Conservation (phyloP, 2,113 vertebrate species). For the Drymodes brunneopygia region DNA sequence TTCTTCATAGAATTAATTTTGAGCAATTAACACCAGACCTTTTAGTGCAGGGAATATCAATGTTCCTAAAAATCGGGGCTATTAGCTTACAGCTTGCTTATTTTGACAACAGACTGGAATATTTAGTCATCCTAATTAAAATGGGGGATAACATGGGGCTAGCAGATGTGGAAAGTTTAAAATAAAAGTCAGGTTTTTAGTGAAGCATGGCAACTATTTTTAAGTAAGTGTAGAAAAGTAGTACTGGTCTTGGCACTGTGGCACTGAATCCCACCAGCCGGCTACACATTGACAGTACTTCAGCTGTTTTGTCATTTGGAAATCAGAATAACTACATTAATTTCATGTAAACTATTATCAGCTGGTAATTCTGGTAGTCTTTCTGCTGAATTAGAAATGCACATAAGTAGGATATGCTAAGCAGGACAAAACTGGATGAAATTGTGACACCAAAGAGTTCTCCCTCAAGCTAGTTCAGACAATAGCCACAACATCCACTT, state of each 20-base stretch:
- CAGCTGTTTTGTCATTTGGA: not conserved
- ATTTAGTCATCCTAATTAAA: not conserved
- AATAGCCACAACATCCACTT: not conserved
- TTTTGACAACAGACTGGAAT: not conserved
- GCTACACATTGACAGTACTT: not conserved
- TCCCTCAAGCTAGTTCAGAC: not conserved
- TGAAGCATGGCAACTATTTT: slow-evolving; percentile 12
- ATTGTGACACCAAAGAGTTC: not conserved
- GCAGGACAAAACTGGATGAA: not conserved
- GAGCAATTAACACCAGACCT: not conserved
- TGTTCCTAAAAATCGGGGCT: not conserved
- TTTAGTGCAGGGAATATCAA: not conserved
- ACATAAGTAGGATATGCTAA: not conserved
- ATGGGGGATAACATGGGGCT: not conserved
- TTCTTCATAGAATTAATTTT: not conserved
- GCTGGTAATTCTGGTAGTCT: not conserved
- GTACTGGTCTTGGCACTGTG: slow-evolving; percentile 18
- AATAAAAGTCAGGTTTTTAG: not conserved
- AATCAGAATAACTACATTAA: not conserved
- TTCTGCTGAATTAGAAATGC: not conserved
- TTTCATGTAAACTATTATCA: not conserved
- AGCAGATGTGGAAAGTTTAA: not conserved
- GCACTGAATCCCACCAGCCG: slow-evolving; percentile 20
- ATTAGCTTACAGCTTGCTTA: not conserved
- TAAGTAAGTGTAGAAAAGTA: slow-evolving; percentile 34